A percentile compares a stretch with the other conserved stretches of the same genome.
Evolutionary conservation across 2,797 vertebrate species (phyloP).

Genomic region (Sebastes hopkinsi): DNA sequence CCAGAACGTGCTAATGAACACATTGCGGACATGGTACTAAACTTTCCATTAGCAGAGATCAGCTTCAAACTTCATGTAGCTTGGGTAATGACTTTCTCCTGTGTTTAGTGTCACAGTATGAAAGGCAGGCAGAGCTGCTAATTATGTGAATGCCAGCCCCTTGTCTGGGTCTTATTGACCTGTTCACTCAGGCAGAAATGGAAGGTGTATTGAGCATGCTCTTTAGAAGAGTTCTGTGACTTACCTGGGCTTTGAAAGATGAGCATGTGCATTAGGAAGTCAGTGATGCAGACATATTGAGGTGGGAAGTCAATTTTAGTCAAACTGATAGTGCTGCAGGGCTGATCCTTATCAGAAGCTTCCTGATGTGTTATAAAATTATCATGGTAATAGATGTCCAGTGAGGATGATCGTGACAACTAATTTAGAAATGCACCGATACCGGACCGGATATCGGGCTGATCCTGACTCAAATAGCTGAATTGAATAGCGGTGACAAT

Average conservation of each 20-base stretch:
- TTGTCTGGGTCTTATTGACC: conserved; percentile 29
- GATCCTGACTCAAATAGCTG: no score
- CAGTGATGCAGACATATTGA: conserved; percentile 7
- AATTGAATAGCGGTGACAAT: no score
- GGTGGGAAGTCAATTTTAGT: conserved; percentile 12
- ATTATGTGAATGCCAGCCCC: conserved; percentile 6
- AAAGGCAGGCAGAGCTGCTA: conserved; percentile 12
- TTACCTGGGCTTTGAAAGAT: conserved; percentile 23
- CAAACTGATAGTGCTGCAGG: not conserved
- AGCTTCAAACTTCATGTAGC: conserved; percentile 4
- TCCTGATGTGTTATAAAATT: not conserved
- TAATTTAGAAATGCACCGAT: no score
- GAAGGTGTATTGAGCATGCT: conserved; percentile 7
- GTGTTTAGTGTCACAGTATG: conserved; percentile 16
- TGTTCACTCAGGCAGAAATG: conserved; percentile 21
- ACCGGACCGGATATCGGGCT: no score
- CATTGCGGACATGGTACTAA: not conserved
- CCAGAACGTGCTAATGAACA: conserved; percentile 42
- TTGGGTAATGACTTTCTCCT: conserved; percentile 11
- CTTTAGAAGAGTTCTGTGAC: not conserved
- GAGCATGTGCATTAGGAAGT: conserved; percentile 13
- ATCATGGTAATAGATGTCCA: not conserved
- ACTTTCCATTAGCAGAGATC: conserved; percentile 43
- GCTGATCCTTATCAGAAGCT: not conserved
- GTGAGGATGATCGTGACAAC: no score